Base-by-base conservation (phyloP, 2,888 invertebrate species). In the Oasisia sp. region DNA sequence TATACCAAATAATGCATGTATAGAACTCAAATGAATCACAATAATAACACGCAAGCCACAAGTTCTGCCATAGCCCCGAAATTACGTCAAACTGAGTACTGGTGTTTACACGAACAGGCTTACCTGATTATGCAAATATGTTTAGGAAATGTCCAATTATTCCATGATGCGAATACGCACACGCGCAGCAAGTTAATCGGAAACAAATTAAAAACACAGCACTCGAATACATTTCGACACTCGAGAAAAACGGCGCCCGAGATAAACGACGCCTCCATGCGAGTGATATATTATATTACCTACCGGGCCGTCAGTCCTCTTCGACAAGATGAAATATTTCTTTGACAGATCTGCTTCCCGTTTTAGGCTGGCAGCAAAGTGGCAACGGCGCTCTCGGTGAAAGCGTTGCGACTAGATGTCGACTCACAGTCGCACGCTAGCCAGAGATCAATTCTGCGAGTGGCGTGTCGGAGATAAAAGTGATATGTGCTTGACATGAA, bases 401-500 rank as follows among this genome's bases (percentile, higher is more conserved):
- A 74, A 74, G 27, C 74, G 74, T 74, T 74, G 27, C 74, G 74
- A 74, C 74, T 74, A 27, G 27, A 27, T 74, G 74, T 74, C 2
- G 74, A 74, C 27, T 74, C 27, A 27, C 14, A 74, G 74, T 19
- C 74, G 74, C 74, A 27, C 74, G 74, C 74, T 27, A 74, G 27
- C 19, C 19, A 74, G 74, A 74, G 74, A 74, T 74, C 74, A 74
- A 74, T 74, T 74, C 14, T 27, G 74, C 74, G 74, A 74, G 74
- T 74, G 74, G 74, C 74, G n/a, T 74, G 74, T 27, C 27, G 74
- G n/a, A 74, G 74, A 74, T 74, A 74, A 74, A 74, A 74, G 7
- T 74, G 74, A 74, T 74, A 74, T 74, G 74, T 74, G 74, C 74
- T 74, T 74, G 74, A 74, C 74, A 74, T 74, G 74, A 74, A 74